These are phyloP conservation scores for Steatocranus sp. DNA, from an alignment of 2,797 vertebrate genomes.

Conservation along the genomic window DNA sequence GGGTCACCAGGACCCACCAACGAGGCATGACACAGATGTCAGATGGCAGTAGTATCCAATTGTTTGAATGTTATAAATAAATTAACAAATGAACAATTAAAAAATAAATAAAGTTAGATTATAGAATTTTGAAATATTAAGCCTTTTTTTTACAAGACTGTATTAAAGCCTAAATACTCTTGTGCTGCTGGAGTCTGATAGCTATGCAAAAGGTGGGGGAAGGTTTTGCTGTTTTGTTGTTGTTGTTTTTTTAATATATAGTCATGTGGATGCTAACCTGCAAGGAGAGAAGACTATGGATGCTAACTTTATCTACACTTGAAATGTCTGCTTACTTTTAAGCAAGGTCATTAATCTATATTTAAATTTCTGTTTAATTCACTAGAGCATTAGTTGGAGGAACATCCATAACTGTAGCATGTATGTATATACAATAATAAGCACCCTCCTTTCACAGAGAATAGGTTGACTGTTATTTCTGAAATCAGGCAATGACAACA, in stretches of 20 bases:
- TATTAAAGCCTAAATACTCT: neutral
- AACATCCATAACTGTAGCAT: neutral
- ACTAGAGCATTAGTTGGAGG: neutral
- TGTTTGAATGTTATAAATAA: neutral
- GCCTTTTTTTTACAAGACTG: neutral
- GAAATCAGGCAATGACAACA: neutral
- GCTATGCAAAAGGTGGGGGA: neutral
- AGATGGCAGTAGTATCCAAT: neutral
- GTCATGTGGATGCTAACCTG: neutral
- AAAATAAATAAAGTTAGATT: neutral
- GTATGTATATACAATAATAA: neutral
- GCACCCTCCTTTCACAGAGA: neutral
- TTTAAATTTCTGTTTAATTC: neutral
- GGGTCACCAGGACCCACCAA: neutral
- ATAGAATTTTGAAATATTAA: neutral
- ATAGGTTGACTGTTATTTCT: neutral
- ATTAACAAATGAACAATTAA: neutral
- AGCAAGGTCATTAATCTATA: neutral
- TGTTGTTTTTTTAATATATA: neutral
- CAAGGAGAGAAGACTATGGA: neutral
- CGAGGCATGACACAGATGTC: neutral
- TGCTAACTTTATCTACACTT: neutral
- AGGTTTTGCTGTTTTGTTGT: rapidly evolving
- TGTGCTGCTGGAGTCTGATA: neutral
- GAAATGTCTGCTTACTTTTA: neutral